A percentile compares a stretch with the other conserved stretches of the same genome.
Conservation (phyloP, 2,888 invertebrate genomes). For the Drosophila mimica region DNA sequence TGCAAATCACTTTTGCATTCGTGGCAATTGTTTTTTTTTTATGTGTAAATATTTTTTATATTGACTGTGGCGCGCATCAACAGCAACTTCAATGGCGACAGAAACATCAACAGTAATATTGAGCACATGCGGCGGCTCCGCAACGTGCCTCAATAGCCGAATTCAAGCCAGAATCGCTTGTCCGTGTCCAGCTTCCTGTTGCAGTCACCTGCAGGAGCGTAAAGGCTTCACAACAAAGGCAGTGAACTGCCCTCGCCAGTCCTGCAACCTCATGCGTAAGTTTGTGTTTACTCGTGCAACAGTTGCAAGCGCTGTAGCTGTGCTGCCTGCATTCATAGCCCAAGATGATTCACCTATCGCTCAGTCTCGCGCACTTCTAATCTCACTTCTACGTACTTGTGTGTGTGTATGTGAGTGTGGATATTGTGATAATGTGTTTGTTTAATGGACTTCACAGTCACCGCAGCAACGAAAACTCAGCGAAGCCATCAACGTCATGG, state of each 20-base stretch:
- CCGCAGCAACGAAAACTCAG: background rate
- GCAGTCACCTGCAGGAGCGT: background rate
- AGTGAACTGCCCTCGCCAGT: conserved; percentile 3
- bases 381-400: background rate
- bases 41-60: background rate
- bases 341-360: background rate
- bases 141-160: conserved; percentile 36
- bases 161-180: conserved; percentile 18
- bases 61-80: background rate
- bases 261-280: conserved; percentile 33
- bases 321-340: background rate
- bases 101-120: conserved; percentile 11
- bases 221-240: background rate
- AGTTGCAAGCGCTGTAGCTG: conserved; percentile 1
- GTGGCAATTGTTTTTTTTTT: background rate
- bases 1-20: background rate
- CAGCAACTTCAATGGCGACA: background rate
- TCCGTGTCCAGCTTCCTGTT: conserved; percentile 3
- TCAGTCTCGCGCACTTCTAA: background rate
- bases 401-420: background rate
- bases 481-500: background rate
- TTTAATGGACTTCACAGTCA: background rate
- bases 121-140: conserved; percentile 42
- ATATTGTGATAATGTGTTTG: background rate
- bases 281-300: conserved; percentile 6